Base-by-base conservation (phyloP, 1,140 invertebrate species). In the Lepidurus couesii region DNA sequence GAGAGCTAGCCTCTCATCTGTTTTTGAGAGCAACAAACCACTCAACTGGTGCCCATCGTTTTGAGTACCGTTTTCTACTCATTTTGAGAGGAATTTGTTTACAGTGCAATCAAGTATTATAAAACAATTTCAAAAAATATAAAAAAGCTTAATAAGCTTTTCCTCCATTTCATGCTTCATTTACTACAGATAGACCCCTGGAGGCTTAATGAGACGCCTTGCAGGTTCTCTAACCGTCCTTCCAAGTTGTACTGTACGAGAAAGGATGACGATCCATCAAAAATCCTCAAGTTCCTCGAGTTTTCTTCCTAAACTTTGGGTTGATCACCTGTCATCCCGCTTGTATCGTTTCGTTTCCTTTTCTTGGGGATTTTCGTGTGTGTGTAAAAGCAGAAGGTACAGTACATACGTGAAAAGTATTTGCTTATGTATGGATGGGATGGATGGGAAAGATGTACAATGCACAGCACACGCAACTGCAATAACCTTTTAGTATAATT, bases 381-480 rank as follows among this genome's bases (percentile, higher is more conserved):
- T 21, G 6, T 34, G 34, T 34, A 34, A 34, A 34, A 34, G 34
- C 34, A 34, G 34, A 34, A 34, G 34, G 34, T 34, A 34, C 34
- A 34, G 2, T 34, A 34, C 34, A 34, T 34, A 34, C 34, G 34
- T 34, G 34, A 34, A 21, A 11, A 65, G 16, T n/a, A 65, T 65
- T n/a, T 1, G 13, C 16, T 65, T 13, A 7, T 13, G 16, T n/a
- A 65, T 65, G 53, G 53, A 21, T n/a, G 53, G 21, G 53, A n/a
- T 65, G 47, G 9, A 65, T 21, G 6, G 53, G 53, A 65, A 65
- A 65, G 53, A 9, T 65, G 53, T 7, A 65, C 53, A 7, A 10
- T 21, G n/a, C 21, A 65, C 53, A 65, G 53, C 21, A 65, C 53
- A 65, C 53, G 53, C 53, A 65, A 65, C 53, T 9, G 53, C 53